Evolutionary conservation across 2,888 invertebrate species (phyloP).

Genomic region (Oxycera nigricornis): DNA sequence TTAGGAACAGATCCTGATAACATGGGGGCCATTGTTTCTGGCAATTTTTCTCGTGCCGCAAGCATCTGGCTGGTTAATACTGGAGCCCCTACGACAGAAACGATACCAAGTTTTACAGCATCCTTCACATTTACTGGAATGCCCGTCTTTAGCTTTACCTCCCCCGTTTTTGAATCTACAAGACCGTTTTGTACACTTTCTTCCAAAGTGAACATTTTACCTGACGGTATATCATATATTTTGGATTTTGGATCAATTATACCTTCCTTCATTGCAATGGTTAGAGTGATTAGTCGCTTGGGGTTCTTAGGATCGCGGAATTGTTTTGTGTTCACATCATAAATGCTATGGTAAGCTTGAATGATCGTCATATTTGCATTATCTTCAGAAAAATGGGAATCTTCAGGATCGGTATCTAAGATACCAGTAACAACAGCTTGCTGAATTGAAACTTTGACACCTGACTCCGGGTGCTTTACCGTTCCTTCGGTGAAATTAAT

Average conservation of each 20-base stretch:
- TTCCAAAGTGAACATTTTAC: constrained; percentile 74
- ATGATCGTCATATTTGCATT: constrained; percentile 67
- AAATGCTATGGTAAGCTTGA: constrained; percentile 72
- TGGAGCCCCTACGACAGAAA: constrained; percentile 88
- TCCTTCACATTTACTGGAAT: constrained; percentile 68
- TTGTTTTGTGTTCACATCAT: constrained; percentile 70
- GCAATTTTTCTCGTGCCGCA: constrained; percentile 59
- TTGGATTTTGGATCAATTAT: constrained; percentile 77
- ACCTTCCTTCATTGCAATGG: constrained; percentile 74
- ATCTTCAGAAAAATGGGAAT: neutral
- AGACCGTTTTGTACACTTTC: constrained; percentile 78
- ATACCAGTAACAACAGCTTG: constrained; percentile 80
- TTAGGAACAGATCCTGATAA: no score
- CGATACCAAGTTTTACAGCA: constrained; percentile 83
- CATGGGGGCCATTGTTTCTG: neutral
- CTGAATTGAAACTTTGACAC: constrained; percentile 72
- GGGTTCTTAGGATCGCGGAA: constrained; percentile 74
- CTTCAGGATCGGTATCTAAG: constrained; percentile 71
- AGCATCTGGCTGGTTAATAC: constrained; percentile 87
- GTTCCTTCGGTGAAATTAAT: constrained; percentile 71
- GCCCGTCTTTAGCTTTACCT: constrained; percentile 71
- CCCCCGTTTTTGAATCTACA: constrained; percentile 76
- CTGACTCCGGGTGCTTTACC: constrained; percentile 75
- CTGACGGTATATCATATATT: constrained; percentile 75
- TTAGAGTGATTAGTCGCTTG: constrained; percentile 71